A percentile compares a stretch with the other conserved stretches of the same genome.
Conservation (phyloP, 2,113 vertebrate genomes). For the Lonchura striata region DNA sequence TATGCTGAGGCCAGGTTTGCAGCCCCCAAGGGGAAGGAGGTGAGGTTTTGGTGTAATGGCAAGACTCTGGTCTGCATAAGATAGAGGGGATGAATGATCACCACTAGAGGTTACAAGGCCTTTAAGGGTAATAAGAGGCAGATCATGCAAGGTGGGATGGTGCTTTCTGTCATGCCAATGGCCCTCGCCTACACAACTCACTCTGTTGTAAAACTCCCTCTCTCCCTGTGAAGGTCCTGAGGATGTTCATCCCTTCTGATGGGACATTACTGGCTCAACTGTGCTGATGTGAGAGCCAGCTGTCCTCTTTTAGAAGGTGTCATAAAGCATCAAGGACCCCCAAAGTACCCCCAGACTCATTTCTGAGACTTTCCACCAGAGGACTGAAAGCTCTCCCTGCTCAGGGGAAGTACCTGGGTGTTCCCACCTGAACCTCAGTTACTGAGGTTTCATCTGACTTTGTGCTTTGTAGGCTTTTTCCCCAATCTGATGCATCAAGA, state of each 20-base stretch:
- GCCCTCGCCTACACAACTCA: background rate
- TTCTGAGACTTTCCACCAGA: background rate
- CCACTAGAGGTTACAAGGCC: background rate
- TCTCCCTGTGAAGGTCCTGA: background rate
- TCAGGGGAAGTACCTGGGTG: background rate
- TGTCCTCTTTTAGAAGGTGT: background rate
- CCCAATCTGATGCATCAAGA: background rate
- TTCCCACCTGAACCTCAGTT: background rate
- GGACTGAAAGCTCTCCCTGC: background rate
- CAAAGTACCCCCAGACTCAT: background rate
- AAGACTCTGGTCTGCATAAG: background rate
- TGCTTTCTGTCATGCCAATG: background rate
- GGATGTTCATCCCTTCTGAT: background rate
- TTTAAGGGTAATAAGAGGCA: background rate
- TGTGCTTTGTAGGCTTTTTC: background rate
- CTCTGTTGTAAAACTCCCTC: background rate
- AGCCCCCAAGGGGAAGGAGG: rapidly evolving
- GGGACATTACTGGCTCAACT: background rate
- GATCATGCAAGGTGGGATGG: background rate
- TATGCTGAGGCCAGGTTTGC: background rate
- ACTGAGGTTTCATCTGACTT: background rate
- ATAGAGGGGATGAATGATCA: background rate
- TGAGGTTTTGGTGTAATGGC: background rate
- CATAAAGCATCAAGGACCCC: background rate
- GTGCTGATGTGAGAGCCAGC: background rate